A percentile compares a stretch with the other conserved stretches of the same genome.
These are phyloP conservation scores for Callionymus lyra DNA, from an alignment of 2,113 vertebrate genomes.

Conservation along the genomic window DNA sequence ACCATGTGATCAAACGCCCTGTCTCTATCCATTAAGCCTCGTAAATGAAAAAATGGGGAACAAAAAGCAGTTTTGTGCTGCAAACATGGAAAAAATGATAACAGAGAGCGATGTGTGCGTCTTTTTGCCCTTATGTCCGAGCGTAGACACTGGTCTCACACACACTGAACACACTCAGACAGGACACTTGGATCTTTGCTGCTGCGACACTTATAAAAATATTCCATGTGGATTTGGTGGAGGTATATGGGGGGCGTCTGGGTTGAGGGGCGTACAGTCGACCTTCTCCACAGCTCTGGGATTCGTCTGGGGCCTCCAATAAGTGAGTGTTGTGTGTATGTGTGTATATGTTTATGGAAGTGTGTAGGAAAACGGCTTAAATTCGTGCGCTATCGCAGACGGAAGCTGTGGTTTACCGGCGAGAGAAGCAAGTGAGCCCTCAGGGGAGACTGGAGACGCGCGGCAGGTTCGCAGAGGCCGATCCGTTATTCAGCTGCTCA, in stretches of 20 bases:
- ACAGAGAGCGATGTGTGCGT: slow-evolving; percentile 68
- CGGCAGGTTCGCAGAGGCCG: too few species aligned
- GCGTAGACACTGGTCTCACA: slow-evolving; percentile 47
- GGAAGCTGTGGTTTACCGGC: slow-evolving; percentile 37
- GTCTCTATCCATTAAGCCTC: slow-evolving; percentile 70
- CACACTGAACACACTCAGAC: slow-evolving; percentile 46
- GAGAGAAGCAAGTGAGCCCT: slow-evolving; percentile 9
- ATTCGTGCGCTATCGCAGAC: slow-evolving; percentile 3
- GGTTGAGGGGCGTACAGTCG: slow-evolving; percentile 1
- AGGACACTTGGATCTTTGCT: slow-evolving; percentile 43
- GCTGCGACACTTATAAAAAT: slow-evolving; percentile 11
- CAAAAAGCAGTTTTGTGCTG: slow-evolving; percentile 75
- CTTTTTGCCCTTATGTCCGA: slow-evolving; percentile 58
- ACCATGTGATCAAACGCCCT: slow-evolving; percentile 77
- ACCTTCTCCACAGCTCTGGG: slow-evolving; percentile 1
- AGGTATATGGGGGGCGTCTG: slow-evolving; percentile 2
- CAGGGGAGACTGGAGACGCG: slow-evolving; percentile 9
- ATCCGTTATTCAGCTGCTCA: too few species aligned
- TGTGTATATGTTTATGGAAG: background rate
- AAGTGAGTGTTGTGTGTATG: slow-evolving; percentile 33
- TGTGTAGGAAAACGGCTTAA: background rate
- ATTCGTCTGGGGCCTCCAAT: slow-evolving; percentile 35
- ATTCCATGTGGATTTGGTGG: slow-evolving; percentile 7
- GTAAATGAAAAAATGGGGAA: slow-evolving; percentile 75
- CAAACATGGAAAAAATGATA: slow-evolving; percentile 69